These are phyloP conservation scores for Pipa parva DNA, from an alignment of 2,113 vertebrate species.

Conservation along the genomic window DNA sequence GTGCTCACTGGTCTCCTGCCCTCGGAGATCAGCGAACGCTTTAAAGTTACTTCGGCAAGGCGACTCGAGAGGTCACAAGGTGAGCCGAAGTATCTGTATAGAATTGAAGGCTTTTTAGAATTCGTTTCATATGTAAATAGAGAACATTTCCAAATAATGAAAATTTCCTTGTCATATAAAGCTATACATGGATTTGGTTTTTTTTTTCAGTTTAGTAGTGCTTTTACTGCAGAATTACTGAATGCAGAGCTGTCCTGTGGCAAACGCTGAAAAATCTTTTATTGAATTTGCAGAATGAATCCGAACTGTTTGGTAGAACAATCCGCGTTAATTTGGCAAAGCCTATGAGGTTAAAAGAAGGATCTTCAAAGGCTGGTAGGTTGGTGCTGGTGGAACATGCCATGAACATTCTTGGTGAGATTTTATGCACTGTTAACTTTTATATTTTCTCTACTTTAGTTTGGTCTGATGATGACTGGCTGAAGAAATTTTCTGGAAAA, in stretches of 20 bases:
- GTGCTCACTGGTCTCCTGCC: too few relatives aligned
- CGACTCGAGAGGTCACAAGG: too few relatives aligned
- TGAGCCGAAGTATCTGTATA: too few relatives aligned
- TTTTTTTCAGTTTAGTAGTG: too few relatives aligned
- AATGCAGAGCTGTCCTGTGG: too few relatives aligned
- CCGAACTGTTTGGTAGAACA: constrained; percentile 91
- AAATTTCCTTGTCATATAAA: too few relatives aligned
- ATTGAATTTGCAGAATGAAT: constrained; percentile 79
- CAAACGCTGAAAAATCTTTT: neutral
- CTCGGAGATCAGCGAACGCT: too few relatives aligned
- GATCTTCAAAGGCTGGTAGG: constrained; percentile 89
- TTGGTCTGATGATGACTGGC: constrained; percentile 96
- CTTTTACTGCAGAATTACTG: neutral
- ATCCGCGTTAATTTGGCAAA: constrained; percentile 94
- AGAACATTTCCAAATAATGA: too few relatives aligned
- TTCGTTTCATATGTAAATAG: too few relatives aligned
- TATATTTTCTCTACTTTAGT: constrained; percentile 57
- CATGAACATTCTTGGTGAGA: neutral
- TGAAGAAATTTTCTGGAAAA: constrained; percentile 96
- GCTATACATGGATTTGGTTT: too few relatives aligned
- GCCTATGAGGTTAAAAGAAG: constrained; percentile 94
- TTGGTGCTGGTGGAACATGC: neutral
- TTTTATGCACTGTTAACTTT: neutral
- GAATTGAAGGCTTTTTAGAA: too few relatives aligned
- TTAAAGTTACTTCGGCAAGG: too few relatives aligned